These are phyloP conservation scores for Autographa pulchrina DNA, from an alignment of 2,888 invertebrate species.

Conservation along the genomic window DNA sequence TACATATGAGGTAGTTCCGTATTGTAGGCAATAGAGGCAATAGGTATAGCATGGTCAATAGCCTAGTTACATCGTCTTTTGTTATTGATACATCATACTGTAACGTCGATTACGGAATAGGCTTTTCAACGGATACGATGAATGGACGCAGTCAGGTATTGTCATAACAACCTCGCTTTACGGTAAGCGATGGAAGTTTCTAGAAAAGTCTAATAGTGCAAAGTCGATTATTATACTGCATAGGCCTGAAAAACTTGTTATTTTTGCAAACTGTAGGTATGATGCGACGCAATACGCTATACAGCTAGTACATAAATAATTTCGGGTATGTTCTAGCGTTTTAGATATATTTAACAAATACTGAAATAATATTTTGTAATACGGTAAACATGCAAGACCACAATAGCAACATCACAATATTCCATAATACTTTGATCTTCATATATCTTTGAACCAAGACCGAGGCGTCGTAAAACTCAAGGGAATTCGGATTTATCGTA, in stretches of 20 bases:
- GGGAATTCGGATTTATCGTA: background rate
- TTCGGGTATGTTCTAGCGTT: no score
- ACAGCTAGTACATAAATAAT: no score
- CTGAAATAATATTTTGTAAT: background rate
- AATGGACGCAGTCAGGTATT: background rate
- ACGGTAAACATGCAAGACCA: background rate
- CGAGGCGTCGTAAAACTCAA: background rate
- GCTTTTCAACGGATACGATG: background rate
- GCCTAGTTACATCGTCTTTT: background rate
- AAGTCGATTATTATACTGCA: background rate
- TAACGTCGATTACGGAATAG: background rate
- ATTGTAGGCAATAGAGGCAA: background rate
- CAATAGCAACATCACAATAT: no score
- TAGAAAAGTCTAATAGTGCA: background rate
- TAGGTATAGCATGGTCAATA: background rate
- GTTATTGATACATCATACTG: background rate
- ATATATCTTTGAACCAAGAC: background rate
- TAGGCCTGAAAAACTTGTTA: no score
- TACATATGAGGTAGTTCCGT: background rate
- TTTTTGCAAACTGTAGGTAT: no score
- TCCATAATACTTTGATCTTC: background rate
- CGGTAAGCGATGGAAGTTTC: background rate
- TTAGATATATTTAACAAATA: no score
- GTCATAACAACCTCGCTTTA: conserved; percentile 7
- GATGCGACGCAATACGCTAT: no score